Conservation (phyloP, 2,888 invertebrate genomes). For the Buathra laborator region DNA sequence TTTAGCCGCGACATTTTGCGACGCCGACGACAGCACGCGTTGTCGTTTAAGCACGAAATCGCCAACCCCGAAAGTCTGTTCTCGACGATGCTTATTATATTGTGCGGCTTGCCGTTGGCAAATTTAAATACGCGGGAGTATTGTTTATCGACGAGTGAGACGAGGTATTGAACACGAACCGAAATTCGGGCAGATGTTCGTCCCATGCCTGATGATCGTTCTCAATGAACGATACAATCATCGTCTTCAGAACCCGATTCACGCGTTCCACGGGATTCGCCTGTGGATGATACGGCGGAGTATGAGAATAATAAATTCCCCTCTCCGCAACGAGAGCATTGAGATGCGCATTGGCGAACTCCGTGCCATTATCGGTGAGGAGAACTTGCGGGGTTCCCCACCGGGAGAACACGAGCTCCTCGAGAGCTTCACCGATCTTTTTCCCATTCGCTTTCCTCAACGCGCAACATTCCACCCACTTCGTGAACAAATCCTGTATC, state of each 20-base stretch:
- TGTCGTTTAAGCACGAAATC: slow-evolving; percentile 13
- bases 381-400: slow-evolving; percentile 70
- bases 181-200: slow-evolving; percentile 65
- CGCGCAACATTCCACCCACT: slow-evolving; percentile 63
- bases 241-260: slow-evolving; percentile 72
- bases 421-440: slow-evolving; percentile 55
- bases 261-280: slow-evolving; percentile 70
- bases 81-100: neutral
- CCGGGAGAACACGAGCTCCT: slow-evolving; percentile 63
- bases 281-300: slow-evolving; percentile 63
- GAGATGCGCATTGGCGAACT: slow-evolving; percentile 63
- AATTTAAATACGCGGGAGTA: slow-evolving; percentile 68
- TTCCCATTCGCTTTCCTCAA: slow-evolving; percentile 65
- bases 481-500: slow-evolving; percentile 70
- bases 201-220: slow-evolving; percentile 73
- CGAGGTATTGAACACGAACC: slow-evolving; percentile 70
- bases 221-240: slow-evolving; percentile 73
- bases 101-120: slow-evolving; percentile 11
- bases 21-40: neutral
- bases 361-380: slow-evolving; percentile 71
- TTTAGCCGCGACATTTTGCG: slow-evolving; percentile 8
- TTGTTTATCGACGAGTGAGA: slow-evolving; percentile 56
- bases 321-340: slow-evolving; percentile 39
- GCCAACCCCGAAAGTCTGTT: neutral
- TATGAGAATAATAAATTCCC: slow-evolving; percentile 62